These are phyloP conservation scores for Epinotia nisella DNA, from an alignment of 2,888 invertebrate species.

Conservation along the genomic window DNA sequence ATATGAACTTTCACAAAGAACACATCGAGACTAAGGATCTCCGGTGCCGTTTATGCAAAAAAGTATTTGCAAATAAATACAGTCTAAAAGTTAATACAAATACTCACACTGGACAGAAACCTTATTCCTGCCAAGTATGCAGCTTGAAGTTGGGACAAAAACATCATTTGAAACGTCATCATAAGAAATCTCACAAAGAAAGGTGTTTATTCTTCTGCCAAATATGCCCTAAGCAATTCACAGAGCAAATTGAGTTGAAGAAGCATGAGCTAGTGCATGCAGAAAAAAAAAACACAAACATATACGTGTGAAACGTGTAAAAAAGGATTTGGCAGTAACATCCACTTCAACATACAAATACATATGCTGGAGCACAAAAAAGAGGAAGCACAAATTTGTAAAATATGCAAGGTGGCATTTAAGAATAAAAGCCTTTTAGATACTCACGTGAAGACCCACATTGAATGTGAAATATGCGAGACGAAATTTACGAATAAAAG, in stretches of 20 bases:
- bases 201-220: neutral
- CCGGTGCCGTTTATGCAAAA: neutral
- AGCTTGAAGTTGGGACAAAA: neutral
- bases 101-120: neutral
- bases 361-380: neutral
- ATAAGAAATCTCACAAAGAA: neutral
- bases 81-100: neutral
- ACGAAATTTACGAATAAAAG: too few relatives aligned
- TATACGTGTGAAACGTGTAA: constrained; percentile 5
- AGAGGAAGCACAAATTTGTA: constrained; percentile 1
- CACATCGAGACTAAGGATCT: neutral
- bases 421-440: neutral
- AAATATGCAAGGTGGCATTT: neutral
- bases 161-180: too few relatives aligned
- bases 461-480: too few relatives aligned
- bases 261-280: constrained; percentile 6
- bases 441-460: too few relatives aligned
- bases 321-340: neutral
- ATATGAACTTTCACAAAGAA: constrained; percentile 11
- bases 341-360: neutral
- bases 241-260: neutral
- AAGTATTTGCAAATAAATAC: neutral
- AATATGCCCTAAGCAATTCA: constrained; percentile 10
- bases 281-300: neutral
- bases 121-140: neutral